Percentiles rank a stretch among this genome's conserved stretches.
Conservation (phyloP, 2,888 invertebrate species). For the Coelopa pilipes region DNA sequence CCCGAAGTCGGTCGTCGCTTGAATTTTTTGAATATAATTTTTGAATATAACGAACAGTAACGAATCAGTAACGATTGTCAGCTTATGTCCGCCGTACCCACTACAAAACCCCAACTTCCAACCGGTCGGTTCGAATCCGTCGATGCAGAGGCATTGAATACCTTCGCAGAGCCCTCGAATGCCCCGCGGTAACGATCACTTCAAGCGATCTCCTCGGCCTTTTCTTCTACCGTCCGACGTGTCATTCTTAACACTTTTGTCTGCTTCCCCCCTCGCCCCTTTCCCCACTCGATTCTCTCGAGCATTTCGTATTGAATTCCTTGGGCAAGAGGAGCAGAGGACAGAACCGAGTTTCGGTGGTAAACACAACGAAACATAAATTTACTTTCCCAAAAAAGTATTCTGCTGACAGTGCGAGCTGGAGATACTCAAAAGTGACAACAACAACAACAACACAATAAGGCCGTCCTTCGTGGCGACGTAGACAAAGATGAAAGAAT, state of each 20-base stretch:
- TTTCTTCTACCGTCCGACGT: constrained; percentile 12
- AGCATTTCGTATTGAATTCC: not conserved
- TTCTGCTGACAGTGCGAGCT: not conserved
- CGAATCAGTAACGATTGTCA: too few species aligned
- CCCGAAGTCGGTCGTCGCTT: too few species aligned
- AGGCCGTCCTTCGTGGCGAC: not conserved
- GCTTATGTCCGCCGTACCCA: too few species aligned
- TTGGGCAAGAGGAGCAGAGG: not conserved
- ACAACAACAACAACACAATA: constrained; percentile 1
- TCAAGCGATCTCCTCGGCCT: too few species aligned
- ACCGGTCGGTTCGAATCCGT: too few species aligned
- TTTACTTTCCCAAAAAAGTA: constrained; percentile 1
- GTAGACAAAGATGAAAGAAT: not conserved
- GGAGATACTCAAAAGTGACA: not conserved
- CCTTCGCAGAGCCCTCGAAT: too few species aligned
- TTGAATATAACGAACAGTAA: too few species aligned
- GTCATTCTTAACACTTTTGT: constrained; percentile 22
- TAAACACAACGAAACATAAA: not conserved
- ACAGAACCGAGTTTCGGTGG: not conserved
- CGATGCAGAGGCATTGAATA: too few species aligned
- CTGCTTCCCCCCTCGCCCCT: not conserved
- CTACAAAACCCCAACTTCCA: too few species aligned
- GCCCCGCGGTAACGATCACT: too few species aligned
- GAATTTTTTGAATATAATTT: too few species aligned
- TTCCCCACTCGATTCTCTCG: not conserved